phyloP scores from a whole-genome alignment of 1,140 invertebrate species.

The Mamestra configurata region DNA sequence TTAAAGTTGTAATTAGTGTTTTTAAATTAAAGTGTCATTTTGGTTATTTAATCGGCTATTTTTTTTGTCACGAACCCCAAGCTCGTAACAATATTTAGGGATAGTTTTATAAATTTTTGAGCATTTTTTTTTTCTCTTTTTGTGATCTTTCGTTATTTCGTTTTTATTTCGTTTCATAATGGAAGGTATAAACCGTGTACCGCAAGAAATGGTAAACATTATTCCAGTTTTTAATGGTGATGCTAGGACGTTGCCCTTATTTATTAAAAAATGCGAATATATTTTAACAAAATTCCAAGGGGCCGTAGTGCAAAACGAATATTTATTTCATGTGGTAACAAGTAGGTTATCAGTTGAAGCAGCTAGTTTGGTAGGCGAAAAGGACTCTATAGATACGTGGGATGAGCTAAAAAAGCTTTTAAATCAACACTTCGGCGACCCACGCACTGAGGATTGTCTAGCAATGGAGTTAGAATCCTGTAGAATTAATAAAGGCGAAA shows the following conservation, averaged over 20 bases:
- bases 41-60: too few relatives aligned
- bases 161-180: too few relatives aligned
- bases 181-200: background rate
- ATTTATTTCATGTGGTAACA: constrained; percentile 1
- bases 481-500: constrained; percentile 50
- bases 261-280: constrained; percentile 3
- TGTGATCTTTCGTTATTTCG: too few relatives aligned
- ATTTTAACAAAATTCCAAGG: background rate
- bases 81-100: too few relatives aligned
- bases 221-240: constrained; percentile 6
- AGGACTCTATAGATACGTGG: background rate
- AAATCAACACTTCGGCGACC: constrained; percentile 49
- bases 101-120: too few relatives aligned
- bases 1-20: too few relatives aligned
- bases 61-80: too few relatives aligned
- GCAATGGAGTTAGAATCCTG: constrained; percentile 51
- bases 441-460: constrained; percentile 48
- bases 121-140: background rate
- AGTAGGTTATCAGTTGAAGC: background rate
- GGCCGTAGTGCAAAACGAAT: background rate
- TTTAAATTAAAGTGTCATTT: too few relatives aligned
- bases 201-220: background rate
- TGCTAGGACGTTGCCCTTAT: background rate
- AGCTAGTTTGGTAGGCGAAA: background rate
- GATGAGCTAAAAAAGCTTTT: background rate